Base-by-base conservation (phyloP, 1,140 invertebrate species). In the Leptonema lineaticorne region DNA sequence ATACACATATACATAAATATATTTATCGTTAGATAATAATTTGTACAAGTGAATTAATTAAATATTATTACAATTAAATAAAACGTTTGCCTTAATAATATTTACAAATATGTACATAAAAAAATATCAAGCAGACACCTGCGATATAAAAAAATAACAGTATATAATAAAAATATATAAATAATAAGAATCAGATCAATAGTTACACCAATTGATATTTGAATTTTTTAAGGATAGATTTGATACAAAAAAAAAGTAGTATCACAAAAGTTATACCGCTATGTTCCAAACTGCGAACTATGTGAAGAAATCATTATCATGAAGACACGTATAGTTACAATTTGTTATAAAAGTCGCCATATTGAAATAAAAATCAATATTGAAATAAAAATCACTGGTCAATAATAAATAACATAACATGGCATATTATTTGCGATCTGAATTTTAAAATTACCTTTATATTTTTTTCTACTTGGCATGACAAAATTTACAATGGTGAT, bases 71-170 rank as follows among this genome's bases (percentile, higher is more conserved):
- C 14, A 37, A 53, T 69, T 37, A 69, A 72, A 72, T 68, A 68
- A 72, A 69, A 69, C 66, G 46, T n/a, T n/a, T n/a, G n/a, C n/a
- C 58, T 69, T 69, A 69, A 57, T 30, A 27, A 46, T 72, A 72
- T 72, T 67, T 72, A 72, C 71, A 72, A 64, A 28, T 72, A 72
- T 72, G 56, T 72, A 72, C 71, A 72, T 37, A 33, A 3, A 26
- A 9, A 53, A 60, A 62, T 45, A 45, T 45, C 8, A 24, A 22
- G 59, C 57, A 59, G 57, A 33, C 1, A n/a, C 1, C 57, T 59
- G 57, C 57, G 8, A 7, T 33, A 7, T 33, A 16, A 53, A 26
- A 53, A 24, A 53, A 24, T 24, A 33, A 33, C 37, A 16, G 37
- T 41, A 41, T 16, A 11, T n/a, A 53, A 53, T 2, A 26, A 26